Conservation (phyloP, 2,888 invertebrate species). For the Epinotia nisella region DNA sequence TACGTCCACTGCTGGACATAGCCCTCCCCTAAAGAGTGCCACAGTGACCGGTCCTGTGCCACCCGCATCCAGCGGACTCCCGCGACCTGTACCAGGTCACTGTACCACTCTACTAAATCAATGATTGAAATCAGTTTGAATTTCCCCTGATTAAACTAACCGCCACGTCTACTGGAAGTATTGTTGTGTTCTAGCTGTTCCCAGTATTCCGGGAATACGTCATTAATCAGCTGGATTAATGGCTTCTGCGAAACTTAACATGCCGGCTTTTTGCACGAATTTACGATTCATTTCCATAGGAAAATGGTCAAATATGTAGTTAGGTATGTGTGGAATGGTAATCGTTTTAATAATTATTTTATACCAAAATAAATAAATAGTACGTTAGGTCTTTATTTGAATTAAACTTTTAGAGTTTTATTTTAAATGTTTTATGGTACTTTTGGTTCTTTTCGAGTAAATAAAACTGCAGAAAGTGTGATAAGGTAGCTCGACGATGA, state of each 20-base stretch:
- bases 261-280: conserved; percentile 11
- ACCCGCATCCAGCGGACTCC: no score
- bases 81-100: no score
- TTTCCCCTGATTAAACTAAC: background rate
- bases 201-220: conserved; percentile 16
- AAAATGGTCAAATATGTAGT: background rate
- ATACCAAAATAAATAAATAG: background rate
- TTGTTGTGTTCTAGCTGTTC: conserved; percentile 2
- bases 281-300: conserved; percentile 12
- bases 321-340: background rate
- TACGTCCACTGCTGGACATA: no score
- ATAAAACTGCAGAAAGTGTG: no score
- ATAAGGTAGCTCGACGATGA: no score
- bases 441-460: no score
- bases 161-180: conserved; percentile 8
- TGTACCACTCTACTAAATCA: no score
- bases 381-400: background rate
- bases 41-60: no score
- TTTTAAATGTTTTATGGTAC: background rate
- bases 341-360: background rate
- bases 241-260: conserved; percentile 18
- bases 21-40: no score
- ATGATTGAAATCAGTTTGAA: background rate
- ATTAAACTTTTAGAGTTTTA: no score
- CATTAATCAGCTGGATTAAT: conserved; percentile 36